Percentiles rank a stretch among this genome's conserved stretches.
Conservation (phyloP, 2,888 invertebrate species). For the Amaurobius ferox region DNA sequence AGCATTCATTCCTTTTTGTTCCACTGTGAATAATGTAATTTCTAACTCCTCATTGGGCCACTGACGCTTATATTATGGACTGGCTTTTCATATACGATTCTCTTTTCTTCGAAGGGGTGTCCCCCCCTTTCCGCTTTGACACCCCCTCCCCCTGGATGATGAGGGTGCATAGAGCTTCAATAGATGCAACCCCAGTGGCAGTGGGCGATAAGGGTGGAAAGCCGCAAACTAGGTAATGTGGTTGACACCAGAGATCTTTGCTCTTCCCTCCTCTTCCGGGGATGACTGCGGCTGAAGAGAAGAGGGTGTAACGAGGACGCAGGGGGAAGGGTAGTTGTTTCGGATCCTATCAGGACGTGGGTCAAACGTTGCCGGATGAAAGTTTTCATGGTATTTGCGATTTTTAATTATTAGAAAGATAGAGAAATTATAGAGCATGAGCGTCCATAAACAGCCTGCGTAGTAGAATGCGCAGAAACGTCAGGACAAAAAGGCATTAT, state of each 20-base stretch:
- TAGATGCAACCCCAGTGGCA: background rate
- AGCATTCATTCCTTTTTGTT: too few species aligned
- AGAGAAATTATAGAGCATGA: too few species aligned
- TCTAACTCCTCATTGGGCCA: too few species aligned
- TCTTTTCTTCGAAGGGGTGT: too few species aligned
- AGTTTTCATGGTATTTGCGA: too few species aligned
- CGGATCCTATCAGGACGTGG: background rate
- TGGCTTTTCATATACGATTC: too few species aligned
- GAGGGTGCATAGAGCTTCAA: background rate
- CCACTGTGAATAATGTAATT: too few species aligned
- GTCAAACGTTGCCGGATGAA: background rate
- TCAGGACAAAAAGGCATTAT: too few species aligned
- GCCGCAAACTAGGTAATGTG: slow-evolving; percentile 41
- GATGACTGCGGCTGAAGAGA: background rate
- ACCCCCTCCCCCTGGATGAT: background rate
- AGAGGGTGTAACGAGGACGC: background rate
- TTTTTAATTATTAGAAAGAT: too few species aligned
- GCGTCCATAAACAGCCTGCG: too few species aligned
- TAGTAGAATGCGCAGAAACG: too few species aligned
- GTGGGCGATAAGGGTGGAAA: slow-evolving; percentile 42
- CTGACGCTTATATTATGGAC: too few species aligned
- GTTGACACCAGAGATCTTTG: slow-evolving; percentile 35
- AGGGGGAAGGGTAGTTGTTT: background rate
- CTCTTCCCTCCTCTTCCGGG: background rate
- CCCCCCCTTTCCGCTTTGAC: background rate